Evolutionary conservation across 2,797 vertebrate species (phyloP).

Genomic region (Borostomias antarcticus): DNA sequence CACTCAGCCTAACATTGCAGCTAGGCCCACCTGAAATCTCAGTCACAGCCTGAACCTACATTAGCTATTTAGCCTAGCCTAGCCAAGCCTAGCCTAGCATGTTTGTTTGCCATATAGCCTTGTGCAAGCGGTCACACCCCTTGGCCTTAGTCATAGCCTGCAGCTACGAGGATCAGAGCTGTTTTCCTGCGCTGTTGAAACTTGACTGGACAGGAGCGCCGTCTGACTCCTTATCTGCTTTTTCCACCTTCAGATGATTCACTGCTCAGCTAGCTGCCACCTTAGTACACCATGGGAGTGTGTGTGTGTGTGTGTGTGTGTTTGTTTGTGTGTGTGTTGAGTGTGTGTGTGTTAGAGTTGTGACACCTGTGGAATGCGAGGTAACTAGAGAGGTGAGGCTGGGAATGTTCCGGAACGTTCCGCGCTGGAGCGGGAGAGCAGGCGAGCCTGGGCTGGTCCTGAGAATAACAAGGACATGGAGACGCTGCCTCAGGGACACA

Average conservation of each 20-base stretch:
- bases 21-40: no score
- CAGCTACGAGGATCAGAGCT: slow-evolving; percentile 48
- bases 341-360: slow-evolving; percentile 25
- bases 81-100: neutral
- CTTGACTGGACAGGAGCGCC: slow-evolving; percentile 28
- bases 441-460: slow-evolving; percentile 50
- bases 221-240: slow-evolving; percentile 33
- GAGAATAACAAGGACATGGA: slow-evolving; percentile 23
- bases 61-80: no score
- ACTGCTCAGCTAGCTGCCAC: slow-evolving; percentile 1
- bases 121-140: slow-evolving; percentile 30
- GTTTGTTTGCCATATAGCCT: neutral
- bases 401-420: slow-evolving; percentile 60
- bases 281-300: neutral
- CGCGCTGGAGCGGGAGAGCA: slow-evolving; percentile 24
- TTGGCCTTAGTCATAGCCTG: slow-evolving; percentile 48
- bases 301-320: slow-evolving; percentile 1
- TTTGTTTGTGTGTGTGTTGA: slow-evolving; percentile 42
- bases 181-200: slow-evolving; percentile 35
- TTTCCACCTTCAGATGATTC: slow-evolving; percentile 26
- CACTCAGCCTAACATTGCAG: no score
- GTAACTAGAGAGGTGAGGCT: slow-evolving; percentile 46
- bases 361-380: slow-evolving; percentile 47
- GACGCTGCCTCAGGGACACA: slow-evolving; percentile 5
- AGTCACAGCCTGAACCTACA: no score